Conservation (phyloP, 1,140 invertebrate genomes). For the Mercenaria mercenaria region DNA sequence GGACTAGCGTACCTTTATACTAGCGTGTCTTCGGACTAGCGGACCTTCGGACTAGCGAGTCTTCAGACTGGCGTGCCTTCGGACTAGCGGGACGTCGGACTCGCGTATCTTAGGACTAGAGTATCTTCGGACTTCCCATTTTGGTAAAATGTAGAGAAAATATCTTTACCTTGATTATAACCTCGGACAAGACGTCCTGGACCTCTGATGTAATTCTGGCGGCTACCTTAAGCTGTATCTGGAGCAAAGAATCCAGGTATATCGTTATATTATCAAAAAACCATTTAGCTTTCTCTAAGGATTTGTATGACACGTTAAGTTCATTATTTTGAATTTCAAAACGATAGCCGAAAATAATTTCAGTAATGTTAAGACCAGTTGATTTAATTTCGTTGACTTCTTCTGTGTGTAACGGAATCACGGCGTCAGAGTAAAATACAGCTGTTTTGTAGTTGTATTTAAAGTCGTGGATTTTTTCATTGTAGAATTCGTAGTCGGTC, state of each 20-base stretch:
- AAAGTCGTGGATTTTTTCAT: slow-evolving; percentile 30
- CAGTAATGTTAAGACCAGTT: slow-evolving; percentile 65
- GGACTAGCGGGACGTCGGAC: no score
- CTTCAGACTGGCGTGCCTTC: no score
- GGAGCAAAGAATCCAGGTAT: slow-evolving; percentile 78
- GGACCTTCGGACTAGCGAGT: no score
- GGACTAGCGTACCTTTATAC: no score
- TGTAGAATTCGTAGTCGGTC: slow-evolving; percentile 27
- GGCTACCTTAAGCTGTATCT: slow-evolving; percentile 77
- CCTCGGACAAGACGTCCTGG: slow-evolving; percentile 1
- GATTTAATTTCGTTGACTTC: slow-evolving; percentile 7
- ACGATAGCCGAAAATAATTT: slow-evolving; percentile 67
- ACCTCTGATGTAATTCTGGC: slow-evolving; percentile 44
- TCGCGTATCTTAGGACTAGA: no score
- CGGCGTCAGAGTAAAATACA: slow-evolving; percentile 31
- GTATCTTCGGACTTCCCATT: no score
- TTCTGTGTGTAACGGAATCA: slow-evolving; percentile 4
- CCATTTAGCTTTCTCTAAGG: slow-evolving; percentile 68
- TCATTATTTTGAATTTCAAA: slow-evolving; percentile 68
- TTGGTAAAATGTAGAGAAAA: no score
- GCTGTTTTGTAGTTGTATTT: slow-evolving; percentile 53
- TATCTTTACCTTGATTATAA: slow-evolving; percentile 43
- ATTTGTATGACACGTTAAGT: slow-evolving; percentile 34
- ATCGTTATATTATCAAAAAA: slow-evolving; percentile 82
- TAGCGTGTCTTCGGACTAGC: no score